Percentiles rank a stretch among this genome's conserved stretches.
These are phyloP conservation scores for Micrasema longulum DNA, from an alignment of 1,140 invertebrate genomes.

Conservation along the genomic window DNA sequence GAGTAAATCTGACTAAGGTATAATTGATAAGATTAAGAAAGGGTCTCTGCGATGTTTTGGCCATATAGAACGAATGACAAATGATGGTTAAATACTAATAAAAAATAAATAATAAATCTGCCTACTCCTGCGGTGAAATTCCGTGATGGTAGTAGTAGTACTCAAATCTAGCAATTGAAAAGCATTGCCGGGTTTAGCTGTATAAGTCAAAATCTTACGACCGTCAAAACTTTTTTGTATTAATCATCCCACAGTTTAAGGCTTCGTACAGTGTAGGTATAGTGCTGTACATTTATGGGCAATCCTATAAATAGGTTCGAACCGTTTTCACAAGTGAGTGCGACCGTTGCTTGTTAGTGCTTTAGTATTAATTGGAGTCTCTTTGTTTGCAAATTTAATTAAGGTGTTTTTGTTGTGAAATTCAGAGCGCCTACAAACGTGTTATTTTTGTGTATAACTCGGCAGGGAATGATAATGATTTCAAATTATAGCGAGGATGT, in stretches of 20 bases:
- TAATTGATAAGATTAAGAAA: no score
- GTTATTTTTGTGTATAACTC: not conserved
- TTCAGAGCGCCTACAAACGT: not conserved
- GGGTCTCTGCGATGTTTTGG: no score
- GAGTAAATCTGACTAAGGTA: no score
- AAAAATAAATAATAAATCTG: no score
- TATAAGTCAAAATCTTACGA: no score
- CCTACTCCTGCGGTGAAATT: not conserved
- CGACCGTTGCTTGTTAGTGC: constrained; percentile 33
- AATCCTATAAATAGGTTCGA: constrained; percentile 27
- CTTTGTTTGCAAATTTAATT: constrained; percentile 36
- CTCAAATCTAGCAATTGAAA: no score
- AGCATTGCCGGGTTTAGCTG: no score
- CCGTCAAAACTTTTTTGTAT: no score
- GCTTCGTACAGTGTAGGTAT: not conserved
- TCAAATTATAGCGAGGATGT: not conserved
- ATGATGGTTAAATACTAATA: no score
- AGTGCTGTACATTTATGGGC: no score
- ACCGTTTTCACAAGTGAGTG: constrained; percentile 36
- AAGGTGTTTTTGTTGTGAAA: constrained; percentile 28
- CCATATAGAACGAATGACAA: no score
- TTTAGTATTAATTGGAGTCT: constrained; percentile 23
- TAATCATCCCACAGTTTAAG: no score
- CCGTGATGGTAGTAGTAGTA: not conserved
- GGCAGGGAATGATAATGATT: not conserved